Evolutionary conservation across 2,888 invertebrate species (phyloP), one percentile per base, ranked within the genome.

Genomic region (Drosophila ochracea): DNA sequence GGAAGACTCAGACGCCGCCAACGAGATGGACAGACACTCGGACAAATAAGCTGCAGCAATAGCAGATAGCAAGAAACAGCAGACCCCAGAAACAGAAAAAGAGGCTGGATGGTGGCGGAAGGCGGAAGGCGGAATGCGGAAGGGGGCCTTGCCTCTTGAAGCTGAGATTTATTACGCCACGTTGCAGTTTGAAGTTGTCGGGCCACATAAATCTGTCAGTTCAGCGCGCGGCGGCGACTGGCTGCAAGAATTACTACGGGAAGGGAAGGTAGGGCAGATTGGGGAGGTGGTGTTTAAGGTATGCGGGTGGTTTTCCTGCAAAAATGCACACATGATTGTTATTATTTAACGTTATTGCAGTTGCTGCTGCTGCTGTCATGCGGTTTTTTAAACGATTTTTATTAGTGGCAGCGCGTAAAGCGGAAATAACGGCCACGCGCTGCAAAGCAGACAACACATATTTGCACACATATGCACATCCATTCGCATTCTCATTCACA

Each of bases 391-490:
- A 84, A 84, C 84, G 84, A 87, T 84, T 84, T 84, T 84, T 84
- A 89, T 84, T 84, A 89, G 84, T 84, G 85, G 85, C 84, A 86
- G 73, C 80, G 88, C 84, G 84, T 82, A 79, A 84, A 84, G 77
- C 84, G 84, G 84, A 84, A 84, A 89, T 84, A 89, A 84, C 82
- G 78, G 84, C 90, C 90, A 84, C 90, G 90, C 90, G 90, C 88
- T 88, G 90, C 87, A 87, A 89, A 89, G 88, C 80, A 87, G 84
- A 77, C 84, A 85, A 78, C 78, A 68, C 89, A 89, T 9, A 25
- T 47, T 47, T 13, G 16, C 47, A 21, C 47, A 47, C 43, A 47
- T 13, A 13, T 47, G 21, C 21, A 47, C 21, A 47, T 13, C 7
- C 47, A 47, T 74, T 78, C 53, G 64, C 62, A 73, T 63, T 63